Conservation (phyloP, 1,140 invertebrate species). For the Telenomus remus region DNA sequence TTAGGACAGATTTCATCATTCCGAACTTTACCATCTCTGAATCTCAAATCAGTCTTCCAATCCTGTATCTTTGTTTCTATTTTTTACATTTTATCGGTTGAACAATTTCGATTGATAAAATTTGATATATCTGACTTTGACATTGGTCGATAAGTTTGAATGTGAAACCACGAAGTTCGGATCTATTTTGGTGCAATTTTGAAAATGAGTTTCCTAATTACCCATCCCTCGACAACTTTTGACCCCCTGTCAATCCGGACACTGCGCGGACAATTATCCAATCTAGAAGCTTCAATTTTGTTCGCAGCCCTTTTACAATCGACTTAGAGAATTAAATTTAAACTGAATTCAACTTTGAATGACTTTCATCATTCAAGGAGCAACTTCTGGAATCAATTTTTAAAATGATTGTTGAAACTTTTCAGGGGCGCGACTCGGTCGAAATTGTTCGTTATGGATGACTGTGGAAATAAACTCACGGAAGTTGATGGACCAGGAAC, state of each 20-base stretch:
- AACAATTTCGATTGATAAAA: too few relatives aligned
- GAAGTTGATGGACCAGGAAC: slow-evolving; percentile 82
- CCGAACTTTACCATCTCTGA: too few relatives aligned
- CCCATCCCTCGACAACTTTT: not conserved
- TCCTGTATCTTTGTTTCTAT: too few relatives aligned
- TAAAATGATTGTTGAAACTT: slow-evolving; percentile 34
- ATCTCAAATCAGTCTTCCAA: too few relatives aligned
- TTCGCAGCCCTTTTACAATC: not conserved
- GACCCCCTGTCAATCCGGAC: slow-evolving; percentile 5
- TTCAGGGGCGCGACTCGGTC: slow-evolving; percentile 90
- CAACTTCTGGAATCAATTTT: not conserved
- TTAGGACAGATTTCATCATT: too few relatives aligned
- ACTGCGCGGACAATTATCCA: slow-evolving; percentile 13
- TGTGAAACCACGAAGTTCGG: too few relatives aligned
- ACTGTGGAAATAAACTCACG: slow-evolving; percentile 81
- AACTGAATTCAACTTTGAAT: not conserved
- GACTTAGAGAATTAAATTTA: slow-evolving; percentile 10
- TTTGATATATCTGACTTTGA: too few relatives aligned
- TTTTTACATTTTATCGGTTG: too few relatives aligned
- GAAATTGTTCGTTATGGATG: slow-evolving; percentile 84
- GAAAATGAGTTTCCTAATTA: not conserved
- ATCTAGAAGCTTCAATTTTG: not conserved
- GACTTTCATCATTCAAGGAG: not conserved
- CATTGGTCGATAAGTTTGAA: too few relatives aligned
- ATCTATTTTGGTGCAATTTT: too few relatives aligned